Conservation (phyloP, 2,113 vertebrate species). For the Otis tarda region DNA sequence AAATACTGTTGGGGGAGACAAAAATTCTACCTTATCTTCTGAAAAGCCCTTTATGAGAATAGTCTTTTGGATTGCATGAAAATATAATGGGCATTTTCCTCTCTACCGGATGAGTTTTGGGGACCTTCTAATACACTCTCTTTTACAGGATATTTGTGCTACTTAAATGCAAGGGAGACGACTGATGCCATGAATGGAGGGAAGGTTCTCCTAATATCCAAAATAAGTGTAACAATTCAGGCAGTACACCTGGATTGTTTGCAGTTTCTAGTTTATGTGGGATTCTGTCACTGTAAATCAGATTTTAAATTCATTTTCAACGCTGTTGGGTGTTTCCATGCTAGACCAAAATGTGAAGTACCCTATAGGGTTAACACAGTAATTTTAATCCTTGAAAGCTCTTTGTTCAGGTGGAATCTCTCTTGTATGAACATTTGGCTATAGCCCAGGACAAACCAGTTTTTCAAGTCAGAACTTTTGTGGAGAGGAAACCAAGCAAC, state of each 20-base stretch:
- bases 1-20: not conserved
- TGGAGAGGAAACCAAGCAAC: constrained; percentile 10
- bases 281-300: not conserved
- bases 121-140: not conserved
- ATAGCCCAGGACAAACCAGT: constrained; percentile 48
- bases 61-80: not conserved
- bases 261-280: not conserved
- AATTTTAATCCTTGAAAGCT: constrained; percentile 20
- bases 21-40: not conserved
- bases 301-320: not conserved
- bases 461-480: constrained; percentile 51
- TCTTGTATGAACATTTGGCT: constrained; percentile 36
- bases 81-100: not conserved
- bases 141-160: not conserved
- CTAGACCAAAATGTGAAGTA: not conserved
- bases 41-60: not conserved
- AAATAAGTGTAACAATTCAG: not conserved
- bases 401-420: constrained; percentile 23
- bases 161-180: not conserved
- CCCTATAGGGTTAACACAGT: constrained; percentile 34
- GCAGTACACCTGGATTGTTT: not conserved
- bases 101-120: not conserved
- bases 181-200: not conserved
- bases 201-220: not conserved
- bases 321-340: not conserved